These are phyloP conservation scores for Drosophila koepferae DNA, from an alignment of 2,888 invertebrate genomes.

Conservation along the genomic window DNA sequence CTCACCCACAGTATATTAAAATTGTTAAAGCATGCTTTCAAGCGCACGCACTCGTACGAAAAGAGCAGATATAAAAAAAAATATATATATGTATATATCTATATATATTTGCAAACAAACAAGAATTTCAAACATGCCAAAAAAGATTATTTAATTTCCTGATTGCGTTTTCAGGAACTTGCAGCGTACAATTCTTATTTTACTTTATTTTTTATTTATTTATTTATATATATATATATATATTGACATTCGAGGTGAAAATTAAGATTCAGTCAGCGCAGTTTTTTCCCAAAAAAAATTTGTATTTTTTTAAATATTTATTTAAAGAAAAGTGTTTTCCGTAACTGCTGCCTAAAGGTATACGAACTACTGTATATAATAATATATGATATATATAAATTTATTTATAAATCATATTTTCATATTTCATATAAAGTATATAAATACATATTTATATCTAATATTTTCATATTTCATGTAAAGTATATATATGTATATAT, in stretches of 20 bases:
- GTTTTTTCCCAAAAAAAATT: neutral
- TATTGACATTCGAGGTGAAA: neutral
- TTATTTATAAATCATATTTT: too few species aligned
- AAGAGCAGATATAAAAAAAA: neutral
- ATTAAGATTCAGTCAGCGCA: neutral
- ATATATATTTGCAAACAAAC: neutral
- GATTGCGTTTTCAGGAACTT: slow-evolving; percentile 2
- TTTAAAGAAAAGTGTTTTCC: too few species aligned
- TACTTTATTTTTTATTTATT: neutral
- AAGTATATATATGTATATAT: too few species aligned
- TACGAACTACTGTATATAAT: too few species aligned
- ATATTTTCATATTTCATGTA: too few species aligned
- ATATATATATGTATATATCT: too few species aligned
- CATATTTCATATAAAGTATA: too few species aligned
- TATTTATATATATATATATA: neutral
- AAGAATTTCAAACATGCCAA: slow-evolving; percentile 1
- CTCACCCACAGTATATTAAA: neutral
- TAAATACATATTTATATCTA: neutral
- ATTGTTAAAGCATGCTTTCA: slow-evolving; percentile 21
- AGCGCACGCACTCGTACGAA: neutral
- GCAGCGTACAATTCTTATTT: neutral
- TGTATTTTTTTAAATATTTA: too few species aligned
- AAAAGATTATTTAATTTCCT: slow-evolving; percentile 4
- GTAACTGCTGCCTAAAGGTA: too few species aligned
- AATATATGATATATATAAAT: too few species aligned